Evolutionary conservation across 2,888 invertebrate genomes (phyloP).

Genomic region (Ceramica pisi): DNA sequence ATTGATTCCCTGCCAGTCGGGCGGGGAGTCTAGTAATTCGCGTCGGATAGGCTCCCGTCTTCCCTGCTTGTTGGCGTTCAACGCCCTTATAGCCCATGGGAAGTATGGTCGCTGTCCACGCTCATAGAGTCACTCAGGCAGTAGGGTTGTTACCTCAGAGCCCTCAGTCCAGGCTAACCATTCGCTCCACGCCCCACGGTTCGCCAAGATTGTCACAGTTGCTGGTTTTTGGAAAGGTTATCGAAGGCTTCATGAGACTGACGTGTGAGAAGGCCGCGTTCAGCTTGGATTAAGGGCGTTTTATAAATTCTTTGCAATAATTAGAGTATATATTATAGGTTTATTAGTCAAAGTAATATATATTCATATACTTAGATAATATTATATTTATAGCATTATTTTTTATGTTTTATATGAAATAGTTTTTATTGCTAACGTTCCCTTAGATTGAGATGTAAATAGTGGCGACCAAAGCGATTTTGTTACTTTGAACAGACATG

Average conservation of each 20-base stretch:
- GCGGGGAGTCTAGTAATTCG: neutral
- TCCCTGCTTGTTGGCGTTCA: neutral
- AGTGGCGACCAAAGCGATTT: neutral
- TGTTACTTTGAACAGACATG: neutral
- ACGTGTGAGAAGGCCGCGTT: slow-evolving; percentile 3
- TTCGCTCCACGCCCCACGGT: neutral
- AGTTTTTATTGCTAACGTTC: neutral
- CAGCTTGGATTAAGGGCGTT: slow-evolving; percentile 21
- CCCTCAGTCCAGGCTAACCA: slow-evolving; percentile 18
- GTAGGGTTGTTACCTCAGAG: slow-evolving; percentile 26
- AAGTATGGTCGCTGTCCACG: no score
- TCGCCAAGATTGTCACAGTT: slow-evolving; percentile 48
- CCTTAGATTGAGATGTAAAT: slow-evolving; percentile 28
- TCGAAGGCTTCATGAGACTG: slow-evolving; percentile 38
- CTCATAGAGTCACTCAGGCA: slow-evolving; percentile 11
- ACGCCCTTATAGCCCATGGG: neutral
- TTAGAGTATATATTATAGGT: slow-evolving; percentile 5
- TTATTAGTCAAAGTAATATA: neutral
- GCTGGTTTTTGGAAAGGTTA: slow-evolving; percentile 42
- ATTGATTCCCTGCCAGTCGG: neutral
- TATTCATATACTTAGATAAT: slow-evolving; percentile 17
- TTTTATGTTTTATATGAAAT: no score
- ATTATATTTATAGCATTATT: slow-evolving; percentile 29
- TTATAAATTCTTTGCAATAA: slow-evolving; percentile 26
- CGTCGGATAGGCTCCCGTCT: neutral